A percentile compares a stretch with the other conserved stretches of the same genome.
phyloP scores from a whole-genome alignment of 2,888 invertebrate species.

The Scrobipalpa costella region DNA sequence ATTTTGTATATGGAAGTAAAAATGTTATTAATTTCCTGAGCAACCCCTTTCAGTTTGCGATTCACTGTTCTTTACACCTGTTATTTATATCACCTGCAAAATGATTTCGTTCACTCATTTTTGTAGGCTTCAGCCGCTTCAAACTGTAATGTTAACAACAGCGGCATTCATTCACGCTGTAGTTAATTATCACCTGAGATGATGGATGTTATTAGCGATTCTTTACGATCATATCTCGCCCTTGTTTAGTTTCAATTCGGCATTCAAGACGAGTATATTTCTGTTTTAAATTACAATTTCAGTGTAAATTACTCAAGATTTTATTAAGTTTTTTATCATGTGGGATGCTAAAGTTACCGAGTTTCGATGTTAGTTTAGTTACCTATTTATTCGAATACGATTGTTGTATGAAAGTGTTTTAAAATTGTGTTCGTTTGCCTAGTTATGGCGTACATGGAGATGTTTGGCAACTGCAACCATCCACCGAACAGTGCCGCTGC shows the following conservation, averaged over 20 bases:
- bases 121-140: slow-evolving; percentile 55
- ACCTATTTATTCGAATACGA: not conserved
- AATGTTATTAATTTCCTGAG: no score
- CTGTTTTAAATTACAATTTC: not conserved
- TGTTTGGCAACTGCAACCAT: slow-evolving; percentile 94
- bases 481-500: slow-evolving; percentile 82
- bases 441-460: slow-evolving; percentile 98
- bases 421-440: slow-evolving; percentile 46
- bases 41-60: no score
- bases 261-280: slow-evolving; percentile 9
- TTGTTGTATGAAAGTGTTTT: not conserved
- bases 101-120: slow-evolving; percentile 27
- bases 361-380: slow-evolving; percentile 9
- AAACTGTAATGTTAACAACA: slow-evolving; percentile 52
- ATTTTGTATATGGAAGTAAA: no score
- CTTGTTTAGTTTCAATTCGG: slow-evolving; percentile 54
- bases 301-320: not conserved
- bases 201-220: slow-evolving; percentile 67
- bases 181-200: slow-evolving; percentile 63
- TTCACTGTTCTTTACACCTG: no score
- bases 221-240: slow-evolving; percentile 57
- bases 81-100: slow-evolving; percentile 31
- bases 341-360: not conserved
- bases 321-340: not conserved
- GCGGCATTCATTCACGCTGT: slow-evolving; percentile 48